Conservation (phyloP, 2,113 vertebrate genomes). For the Triplophysa dalaica region DNA sequence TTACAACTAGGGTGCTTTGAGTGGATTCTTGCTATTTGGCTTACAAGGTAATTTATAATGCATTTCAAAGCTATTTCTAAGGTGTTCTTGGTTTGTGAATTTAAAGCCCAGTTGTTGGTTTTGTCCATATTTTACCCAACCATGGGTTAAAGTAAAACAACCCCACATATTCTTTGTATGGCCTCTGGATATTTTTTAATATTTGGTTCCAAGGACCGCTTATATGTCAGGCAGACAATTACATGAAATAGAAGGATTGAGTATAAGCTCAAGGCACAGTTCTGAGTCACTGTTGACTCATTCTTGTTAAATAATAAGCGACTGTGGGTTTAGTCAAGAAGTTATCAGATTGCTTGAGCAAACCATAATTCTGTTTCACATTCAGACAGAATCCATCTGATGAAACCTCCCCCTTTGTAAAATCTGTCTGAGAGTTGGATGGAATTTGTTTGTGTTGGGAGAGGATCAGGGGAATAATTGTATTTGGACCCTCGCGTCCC, state of each 20-base stretch:
- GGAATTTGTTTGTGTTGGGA: background rate
- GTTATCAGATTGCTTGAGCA: background rate
- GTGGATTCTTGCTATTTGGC: too few species aligned
- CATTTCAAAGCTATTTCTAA: background rate
- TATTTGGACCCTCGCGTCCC: conserved; percentile 53
- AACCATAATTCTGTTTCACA: background rate
- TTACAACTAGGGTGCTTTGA: background rate
- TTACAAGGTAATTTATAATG: too few species aligned
- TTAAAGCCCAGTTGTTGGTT: too few species aligned
- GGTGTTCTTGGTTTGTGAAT: too few species aligned
- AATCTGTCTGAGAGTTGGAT: conserved; percentile 1
- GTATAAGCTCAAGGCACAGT: background rate
- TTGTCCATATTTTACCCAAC: too few species aligned
- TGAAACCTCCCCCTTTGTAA: background rate
- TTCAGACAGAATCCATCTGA: background rate
- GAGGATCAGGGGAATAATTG: conserved; percentile 65
- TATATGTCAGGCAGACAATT: too few species aligned
- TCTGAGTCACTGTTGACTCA: conserved; percentile 5
- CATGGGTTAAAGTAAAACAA: too few species aligned
- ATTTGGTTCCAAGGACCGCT: too few species aligned
- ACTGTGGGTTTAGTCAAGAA: background rate
- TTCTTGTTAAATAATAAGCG: background rate
- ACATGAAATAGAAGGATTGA: background rate
- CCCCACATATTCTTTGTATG: too few species aligned
- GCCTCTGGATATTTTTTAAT: too few species aligned